Percentiles rank a stretch among this genome's conserved stretches.
phyloP scores from a whole-genome alignment of 2,113 vertebrate genomes.

The Ornithorhynchus anatinus region DNA sequence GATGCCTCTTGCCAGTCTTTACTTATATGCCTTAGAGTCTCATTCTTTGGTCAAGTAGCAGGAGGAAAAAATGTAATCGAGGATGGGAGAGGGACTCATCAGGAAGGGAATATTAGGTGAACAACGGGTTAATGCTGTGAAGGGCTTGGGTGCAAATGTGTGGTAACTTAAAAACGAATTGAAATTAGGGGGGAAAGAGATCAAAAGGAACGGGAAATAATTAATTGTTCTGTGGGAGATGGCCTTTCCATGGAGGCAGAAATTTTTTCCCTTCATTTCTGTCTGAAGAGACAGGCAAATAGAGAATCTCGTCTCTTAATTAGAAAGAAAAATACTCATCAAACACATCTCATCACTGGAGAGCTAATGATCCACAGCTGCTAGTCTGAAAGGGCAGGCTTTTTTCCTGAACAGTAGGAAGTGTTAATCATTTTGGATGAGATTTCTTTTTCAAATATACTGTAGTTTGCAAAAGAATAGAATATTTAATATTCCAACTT shows the following conservation, averaged over 20 bases:
- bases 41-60: neutral
- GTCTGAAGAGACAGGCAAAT: slow-evolving; percentile 72
- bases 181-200: slow-evolving; percentile 57
- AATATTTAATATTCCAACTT: slow-evolving; percentile 76
- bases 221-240: slow-evolving; percentile 70
- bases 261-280: slow-evolving; percentile 68
- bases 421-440: slow-evolving; percentile 78
- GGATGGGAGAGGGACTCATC: neutral
- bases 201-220: slow-evolving; percentile 70
- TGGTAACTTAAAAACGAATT: slow-evolving; percentile 64
- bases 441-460: slow-evolving; percentile 77
- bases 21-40: neutral
- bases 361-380: slow-evolving; percentile 81
- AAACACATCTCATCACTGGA: slow-evolving; percentile 76
- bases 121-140: slow-evolving; percentile 45
- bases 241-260: slow-evolving; percentile 65
- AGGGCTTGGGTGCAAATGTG: slow-evolving; percentile 43
- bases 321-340: slow-evolving; percentile 83
- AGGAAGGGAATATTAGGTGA: neutral
- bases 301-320: slow-evolving; percentile 78
- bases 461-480: slow-evolving; percentile 76
- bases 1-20: neutral
- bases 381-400: slow-evolving; percentile 77
- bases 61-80: neutral
- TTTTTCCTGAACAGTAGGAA: slow-evolving; percentile 76